phyloP scores from a whole-genome alignment of 1,140 invertebrate genomes.

The Zaprionus camerounensis region DNA sequence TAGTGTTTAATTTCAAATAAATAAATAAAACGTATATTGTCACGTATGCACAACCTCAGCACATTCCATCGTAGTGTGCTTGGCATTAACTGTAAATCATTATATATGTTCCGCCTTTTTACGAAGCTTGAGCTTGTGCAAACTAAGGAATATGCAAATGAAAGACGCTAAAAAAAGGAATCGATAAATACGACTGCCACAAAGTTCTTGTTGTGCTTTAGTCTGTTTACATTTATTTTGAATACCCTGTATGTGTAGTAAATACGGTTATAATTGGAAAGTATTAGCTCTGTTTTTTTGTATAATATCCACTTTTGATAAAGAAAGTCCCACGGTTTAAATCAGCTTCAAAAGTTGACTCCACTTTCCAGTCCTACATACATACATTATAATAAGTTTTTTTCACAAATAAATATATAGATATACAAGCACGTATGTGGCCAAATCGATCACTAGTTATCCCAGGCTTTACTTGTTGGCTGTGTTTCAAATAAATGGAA shows the following conservation, averaged over 20 bases:
- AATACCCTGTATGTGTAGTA: neutral
- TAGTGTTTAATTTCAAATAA: neutral
- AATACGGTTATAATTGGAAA: neutral
- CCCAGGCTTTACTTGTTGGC: neutral
- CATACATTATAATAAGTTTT: too few relatives aligned
- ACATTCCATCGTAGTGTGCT: neutral
- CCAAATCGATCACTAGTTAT: constrained; percentile 12
- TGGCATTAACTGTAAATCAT: constrained; percentile 16
- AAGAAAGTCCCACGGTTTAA: neutral
- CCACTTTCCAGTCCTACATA: neutral
- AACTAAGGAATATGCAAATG: constrained; percentile 24
- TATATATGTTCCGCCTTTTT: neutral
- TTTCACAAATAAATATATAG: too few relatives aligned
- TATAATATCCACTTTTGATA: neutral
- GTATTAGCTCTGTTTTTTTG: neutral
- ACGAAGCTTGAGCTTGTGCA: neutral
- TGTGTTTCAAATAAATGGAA: constrained; percentile 4
- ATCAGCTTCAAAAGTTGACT: neutral
- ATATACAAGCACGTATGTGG: neutral
- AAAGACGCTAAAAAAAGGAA: neutral
- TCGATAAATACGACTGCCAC: constrained; percentile 17
- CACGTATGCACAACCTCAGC: neutral
- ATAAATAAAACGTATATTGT: neutral
- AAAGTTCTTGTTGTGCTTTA: constrained; percentile 3
- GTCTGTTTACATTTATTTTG: neutral